Evolutionary conservation across 2,888 invertebrate species (phyloP), one percentile per base, ranked within the genome.

Genomic region (Macrophya alboannulata): DNA sequence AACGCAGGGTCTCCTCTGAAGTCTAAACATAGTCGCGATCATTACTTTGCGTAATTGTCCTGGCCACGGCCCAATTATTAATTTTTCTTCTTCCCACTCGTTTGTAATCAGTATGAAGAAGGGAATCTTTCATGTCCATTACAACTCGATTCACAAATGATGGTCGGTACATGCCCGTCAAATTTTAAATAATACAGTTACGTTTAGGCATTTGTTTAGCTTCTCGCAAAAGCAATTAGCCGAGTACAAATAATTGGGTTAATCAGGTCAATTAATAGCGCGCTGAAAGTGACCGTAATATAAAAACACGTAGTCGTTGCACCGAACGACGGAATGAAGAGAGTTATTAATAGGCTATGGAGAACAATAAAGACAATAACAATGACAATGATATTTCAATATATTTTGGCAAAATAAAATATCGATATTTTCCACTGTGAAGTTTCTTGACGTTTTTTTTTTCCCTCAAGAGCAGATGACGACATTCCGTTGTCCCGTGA

Each of bases 11-110:
- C 45, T 45, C 45, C n/a, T 45, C 17, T 17, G 6, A 81, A 62
- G 62, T 62, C 81, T 59, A 81, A 81, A 62, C 81, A 81, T 81
- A 81, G 81, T 37, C 59, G 62, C 59, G 81, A 37, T 55, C 55
- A 62, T 81, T 62, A 59, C 81, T 62, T 62, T 62, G 62, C 81
- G 62, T 81, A 81, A 81, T 81, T 81, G 40, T 62, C 21, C 43
- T 81, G 81, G 81, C 59, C 21, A 17, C 21, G 62, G 43, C 40
- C 62, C 81, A 81, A 45, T 81, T 62, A 81, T 81, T 43, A 62
- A 59, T 59, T 59, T 62, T 81, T 62, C 12, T 48, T 48, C 31
- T 48, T 25, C 51, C 25, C 51, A 55, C n/a, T 31, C 31, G 31
- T 37, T 31, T 51, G 51, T 55, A 77, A 31, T 51, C 25, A 45